Evolutionary conservation across 2,113 vertebrate genomes (phyloP).

Genomic region (Plectropomus leopardus): DNA sequence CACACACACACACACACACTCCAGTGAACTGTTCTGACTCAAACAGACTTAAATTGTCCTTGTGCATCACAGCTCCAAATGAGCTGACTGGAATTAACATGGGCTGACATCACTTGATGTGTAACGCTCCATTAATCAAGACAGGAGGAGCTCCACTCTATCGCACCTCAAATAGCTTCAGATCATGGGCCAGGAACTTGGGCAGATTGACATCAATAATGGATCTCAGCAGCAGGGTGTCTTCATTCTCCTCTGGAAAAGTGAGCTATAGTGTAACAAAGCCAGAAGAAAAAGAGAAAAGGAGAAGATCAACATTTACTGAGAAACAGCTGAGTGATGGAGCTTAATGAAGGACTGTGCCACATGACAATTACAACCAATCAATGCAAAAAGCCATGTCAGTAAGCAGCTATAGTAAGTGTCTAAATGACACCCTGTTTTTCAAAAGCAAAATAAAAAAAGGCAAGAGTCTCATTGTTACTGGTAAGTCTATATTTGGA

Average conservation of each 20-base stretch:
- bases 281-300: constrained; percentile 8
- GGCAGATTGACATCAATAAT: constrained; percentile 95
- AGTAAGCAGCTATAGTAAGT: constrained; percentile 11
- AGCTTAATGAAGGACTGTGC: background rate
- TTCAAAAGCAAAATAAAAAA: constrained; percentile 46
- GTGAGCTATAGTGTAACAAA: constrained; percentile 85
- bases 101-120: constrained; percentile 45
- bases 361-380: background rate
- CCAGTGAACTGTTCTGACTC: constrained; percentile 29
- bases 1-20: background rate
- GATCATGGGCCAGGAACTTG: constrained; percentile 93
- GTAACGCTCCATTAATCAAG: constrained; percentile 37
- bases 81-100: constrained; percentile 43
- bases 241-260: constrained; percentile 92
- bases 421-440: constrained; percentile 42
- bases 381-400: background rate
- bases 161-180: constrained; percentile 93
- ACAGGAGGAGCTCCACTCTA: constrained; percentile 14
- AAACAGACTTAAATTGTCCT: constrained; percentile 33
- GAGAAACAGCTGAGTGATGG: background rate
- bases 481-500: constrained; percentile 24
- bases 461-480: constrained; percentile 27
- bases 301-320: constrained; percentile 9
- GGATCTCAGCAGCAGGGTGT: constrained; percentile 91
- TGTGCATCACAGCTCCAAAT: constrained; percentile 33